phyloP scores from a whole-genome alignment of 2,888 invertebrate species.

The Scaptomyza caliginosa region DNA sequence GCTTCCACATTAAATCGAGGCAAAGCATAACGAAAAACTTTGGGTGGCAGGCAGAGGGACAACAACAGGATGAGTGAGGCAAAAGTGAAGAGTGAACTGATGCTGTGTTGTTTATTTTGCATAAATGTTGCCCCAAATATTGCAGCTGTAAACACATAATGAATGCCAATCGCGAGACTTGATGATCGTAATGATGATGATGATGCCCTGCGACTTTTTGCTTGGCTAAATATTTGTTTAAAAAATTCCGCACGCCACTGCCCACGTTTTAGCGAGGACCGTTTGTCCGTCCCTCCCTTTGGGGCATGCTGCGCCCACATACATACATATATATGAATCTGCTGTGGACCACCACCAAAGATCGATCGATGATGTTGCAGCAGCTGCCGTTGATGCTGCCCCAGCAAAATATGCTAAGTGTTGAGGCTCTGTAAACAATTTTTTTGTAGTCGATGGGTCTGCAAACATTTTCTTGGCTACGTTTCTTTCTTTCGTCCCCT shows the following conservation, averaged over 20 bases:
- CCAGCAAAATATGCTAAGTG: constrained; percentile 69
- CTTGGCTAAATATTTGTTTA: constrained; percentile 76
- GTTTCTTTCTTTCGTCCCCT: constrained; percentile 16
- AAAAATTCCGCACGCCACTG: constrained; percentile 71
- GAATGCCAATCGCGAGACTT: constrained; percentile 49
- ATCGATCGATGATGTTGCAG: constrained; percentile 61
- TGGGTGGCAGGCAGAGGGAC: background rate
- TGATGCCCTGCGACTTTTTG: constrained; percentile 52
- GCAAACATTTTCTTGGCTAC: constrained; percentile 73
- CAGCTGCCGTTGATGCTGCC: constrained; percentile 52
- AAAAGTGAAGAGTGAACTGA: background rate
- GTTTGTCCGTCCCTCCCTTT: constrained; percentile 10
- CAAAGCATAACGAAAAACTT: constrained; percentile 55
- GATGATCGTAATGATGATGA: constrained; percentile 30
- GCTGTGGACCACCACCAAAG: constrained; percentile 61
- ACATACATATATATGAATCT: background rate
- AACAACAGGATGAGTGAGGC: background rate
- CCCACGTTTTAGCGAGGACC: constrained; percentile 37
- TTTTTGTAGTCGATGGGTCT: constrained; percentile 43
- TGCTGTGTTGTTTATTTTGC: constrained; percentile 72
- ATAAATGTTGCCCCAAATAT: constrained; percentile 81
- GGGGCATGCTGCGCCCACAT: constrained; percentile 55
- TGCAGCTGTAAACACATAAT: constrained; percentile 77
- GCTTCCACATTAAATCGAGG: constrained; percentile 23
- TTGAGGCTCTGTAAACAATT: constrained; percentile 66